These are phyloP conservation scores for Lithophane socia DNA, from an alignment of 2,888 invertebrate genomes.

Conservation along the genomic window DNA sequence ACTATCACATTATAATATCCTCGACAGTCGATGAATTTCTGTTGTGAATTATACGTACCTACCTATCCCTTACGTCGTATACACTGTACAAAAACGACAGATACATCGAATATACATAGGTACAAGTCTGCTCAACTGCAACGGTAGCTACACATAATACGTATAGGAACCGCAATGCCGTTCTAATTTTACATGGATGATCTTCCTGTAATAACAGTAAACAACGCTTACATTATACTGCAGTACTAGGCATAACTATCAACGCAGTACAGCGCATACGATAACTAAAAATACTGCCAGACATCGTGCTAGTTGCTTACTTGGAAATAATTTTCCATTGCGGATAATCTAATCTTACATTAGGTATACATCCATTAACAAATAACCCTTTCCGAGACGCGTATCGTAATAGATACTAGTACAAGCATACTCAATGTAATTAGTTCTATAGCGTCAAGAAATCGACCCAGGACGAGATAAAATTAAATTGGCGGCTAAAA, in stretches of 20 bases:
- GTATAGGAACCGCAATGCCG: constrained; percentile 23
- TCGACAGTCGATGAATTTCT: constrained; percentile 62
- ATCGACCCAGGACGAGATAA: constrained; percentile 64
- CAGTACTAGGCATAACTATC: constrained; percentile 41
- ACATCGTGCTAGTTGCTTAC: constrained; percentile 37
- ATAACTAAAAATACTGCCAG: constrained; percentile 52
- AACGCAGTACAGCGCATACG: constrained; percentile 22
- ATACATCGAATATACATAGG: not conserved
- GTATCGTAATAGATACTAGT: constrained; percentile 61
- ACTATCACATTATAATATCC: constrained; percentile 75
- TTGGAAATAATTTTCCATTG: constrained; percentile 57
- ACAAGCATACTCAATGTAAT: constrained; percentile 64
- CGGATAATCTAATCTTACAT: constrained; percentile 60
- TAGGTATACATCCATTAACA: constrained; percentile 62
- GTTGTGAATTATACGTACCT: constrained; percentile 49
- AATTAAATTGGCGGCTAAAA: constrained; percentile 76
- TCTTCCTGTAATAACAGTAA: constrained; percentile 58
- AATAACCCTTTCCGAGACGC: constrained; percentile 61
- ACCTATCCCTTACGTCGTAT: constrained; percentile 15
- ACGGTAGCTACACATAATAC: constrained; percentile 15
- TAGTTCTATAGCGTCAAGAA: constrained; percentile 64
- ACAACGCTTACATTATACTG: constrained; percentile 41
- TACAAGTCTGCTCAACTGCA: constrained; percentile 6
- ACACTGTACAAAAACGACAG: constrained; percentile 15
- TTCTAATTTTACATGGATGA: constrained; percentile 58